These are phyloP conservation scores for Pontoporia blainvillei DNA, from an alignment of 2,113 vertebrate genomes.

Conservation along the genomic window DNA sequence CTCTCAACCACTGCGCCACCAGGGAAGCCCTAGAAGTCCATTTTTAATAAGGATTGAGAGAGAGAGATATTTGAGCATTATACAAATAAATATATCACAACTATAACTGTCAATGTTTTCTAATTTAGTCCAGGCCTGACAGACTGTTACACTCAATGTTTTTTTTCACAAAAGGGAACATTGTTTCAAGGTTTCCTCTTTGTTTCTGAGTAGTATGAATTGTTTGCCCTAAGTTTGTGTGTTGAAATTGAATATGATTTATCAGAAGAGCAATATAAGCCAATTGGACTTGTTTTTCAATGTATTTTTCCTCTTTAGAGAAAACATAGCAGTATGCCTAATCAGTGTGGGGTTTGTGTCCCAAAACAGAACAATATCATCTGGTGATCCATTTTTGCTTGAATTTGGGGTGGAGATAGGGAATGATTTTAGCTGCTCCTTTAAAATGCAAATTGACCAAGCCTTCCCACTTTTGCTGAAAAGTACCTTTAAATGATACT, in stretches of 20 bases:
- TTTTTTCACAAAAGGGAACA: background rate
- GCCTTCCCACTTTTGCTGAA: constrained; percentile 9
- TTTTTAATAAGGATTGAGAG: background rate
- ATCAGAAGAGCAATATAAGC: background rate
- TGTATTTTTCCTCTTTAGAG: background rate
- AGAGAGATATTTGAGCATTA: background rate
- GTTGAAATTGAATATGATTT: constrained; percentile 20
- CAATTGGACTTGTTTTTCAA: constrained; percentile 12
- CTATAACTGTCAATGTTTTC: background rate
- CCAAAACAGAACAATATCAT: background rate
- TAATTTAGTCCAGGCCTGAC: background rate
- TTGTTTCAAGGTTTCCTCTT: background rate
- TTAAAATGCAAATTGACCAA: background rate
- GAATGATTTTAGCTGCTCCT: background rate
- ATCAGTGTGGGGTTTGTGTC: background rate
- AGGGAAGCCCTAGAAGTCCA: too few species aligned
- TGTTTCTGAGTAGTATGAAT: constrained; percentile 6
- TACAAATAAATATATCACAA: background rate
- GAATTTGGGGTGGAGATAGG: background rate
- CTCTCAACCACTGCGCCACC: too few species aligned
- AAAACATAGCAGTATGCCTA: background rate
- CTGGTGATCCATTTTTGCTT: background rate
- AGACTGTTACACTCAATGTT: background rate
- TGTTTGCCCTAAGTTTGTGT: background rate
- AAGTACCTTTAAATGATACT: background rate